Evolutionary conservation across 2,888 invertebrate species (phyloP).

Genomic region (Adineta ricciae): DNA sequence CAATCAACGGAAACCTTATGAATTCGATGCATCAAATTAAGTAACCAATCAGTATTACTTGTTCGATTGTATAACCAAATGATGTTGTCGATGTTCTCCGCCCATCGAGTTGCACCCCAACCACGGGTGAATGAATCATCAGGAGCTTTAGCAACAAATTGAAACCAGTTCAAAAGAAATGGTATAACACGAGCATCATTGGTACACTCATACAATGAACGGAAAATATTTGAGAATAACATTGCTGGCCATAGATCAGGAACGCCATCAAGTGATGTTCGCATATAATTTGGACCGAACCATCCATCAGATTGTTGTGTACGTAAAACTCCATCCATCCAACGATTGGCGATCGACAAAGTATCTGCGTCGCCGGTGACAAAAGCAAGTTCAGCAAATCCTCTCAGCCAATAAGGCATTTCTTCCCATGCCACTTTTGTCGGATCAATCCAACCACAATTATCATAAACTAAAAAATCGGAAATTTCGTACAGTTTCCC

Average conservation of each 20-base stretch:
- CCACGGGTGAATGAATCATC: neutral
- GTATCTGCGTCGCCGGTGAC: neutral
- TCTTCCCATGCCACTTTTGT: conserved; percentile 4
- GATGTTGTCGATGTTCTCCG: neutral
- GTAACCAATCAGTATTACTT: neutral
- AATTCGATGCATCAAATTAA: neutral
- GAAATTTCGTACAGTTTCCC: neutral
- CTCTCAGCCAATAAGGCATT: conserved; percentile 6
- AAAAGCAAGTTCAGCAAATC: neutral
- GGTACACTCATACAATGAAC: conserved; percentile 13
- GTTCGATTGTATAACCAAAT: conserved; percentile 20
- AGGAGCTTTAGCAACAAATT: neutral
- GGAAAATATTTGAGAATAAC: neutral
- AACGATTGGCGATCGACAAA: neutral
- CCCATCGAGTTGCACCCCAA: neutral
- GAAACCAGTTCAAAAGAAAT: neutral
- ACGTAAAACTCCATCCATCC: neutral
- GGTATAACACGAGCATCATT: neutral
- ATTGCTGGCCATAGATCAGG: conserved; percentile 16
- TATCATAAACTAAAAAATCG: neutral
- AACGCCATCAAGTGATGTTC: conserved; percentile 3
- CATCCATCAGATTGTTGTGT: conserved; percentile 4
- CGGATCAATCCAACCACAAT: conserved; percentile 18
- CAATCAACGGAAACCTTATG: neutral
- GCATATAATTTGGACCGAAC: conserved; percentile 9